These are phyloP conservation scores for Chrysolina haemoptera DNA, from an alignment of 2,888 invertebrate genomes.

Conservation along the genomic window DNA sequence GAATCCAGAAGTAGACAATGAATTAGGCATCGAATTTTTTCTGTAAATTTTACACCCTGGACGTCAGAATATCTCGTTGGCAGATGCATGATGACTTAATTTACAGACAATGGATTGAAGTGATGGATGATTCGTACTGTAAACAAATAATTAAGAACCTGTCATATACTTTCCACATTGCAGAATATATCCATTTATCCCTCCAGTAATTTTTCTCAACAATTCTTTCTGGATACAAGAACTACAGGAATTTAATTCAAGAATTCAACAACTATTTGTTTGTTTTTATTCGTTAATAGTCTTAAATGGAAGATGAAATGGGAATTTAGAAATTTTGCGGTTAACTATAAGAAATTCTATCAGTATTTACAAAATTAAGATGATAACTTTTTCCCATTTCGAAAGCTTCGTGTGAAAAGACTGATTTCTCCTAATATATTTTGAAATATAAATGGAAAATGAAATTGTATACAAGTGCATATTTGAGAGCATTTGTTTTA, in stretches of 20 bases:
- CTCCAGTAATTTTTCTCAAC: slow-evolving; percentile 35
- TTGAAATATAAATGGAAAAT: slow-evolving; percentile 43
- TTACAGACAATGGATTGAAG: too few species aligned
- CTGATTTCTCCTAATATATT: slow-evolving; percentile 59
- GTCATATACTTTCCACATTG: slow-evolving; percentile 1
- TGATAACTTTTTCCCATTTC: slow-evolving; percentile 37
- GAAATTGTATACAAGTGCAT: slow-evolving; percentile 30
- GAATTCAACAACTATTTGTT: slow-evolving; percentile 4
- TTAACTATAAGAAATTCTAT: neutral
- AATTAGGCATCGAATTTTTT: slow-evolving; percentile 51
- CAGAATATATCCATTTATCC: neutral
- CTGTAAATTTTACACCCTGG: neutral
- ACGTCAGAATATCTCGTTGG: neutral
- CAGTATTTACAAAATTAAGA: slow-evolving; percentile 18
- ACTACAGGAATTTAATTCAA: neutral
- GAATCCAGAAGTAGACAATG: slow-evolving; percentile 44
- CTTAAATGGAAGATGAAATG: slow-evolving; percentile 21
- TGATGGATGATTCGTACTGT: neutral
- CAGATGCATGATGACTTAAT: neutral
- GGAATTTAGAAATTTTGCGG: neutral
- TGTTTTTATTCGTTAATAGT: slow-evolving; percentile 21
- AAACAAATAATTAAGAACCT: slow-evolving; percentile 53
- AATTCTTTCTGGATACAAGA: neutral
- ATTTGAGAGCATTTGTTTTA: slow-evolving; percentile 30
- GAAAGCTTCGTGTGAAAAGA: slow-evolving; percentile 59